These are phyloP conservation scores for Loris lydekkerianus DNA, from an alignment of 2,797 vertebrate species.

Conservation along the genomic window DNA sequence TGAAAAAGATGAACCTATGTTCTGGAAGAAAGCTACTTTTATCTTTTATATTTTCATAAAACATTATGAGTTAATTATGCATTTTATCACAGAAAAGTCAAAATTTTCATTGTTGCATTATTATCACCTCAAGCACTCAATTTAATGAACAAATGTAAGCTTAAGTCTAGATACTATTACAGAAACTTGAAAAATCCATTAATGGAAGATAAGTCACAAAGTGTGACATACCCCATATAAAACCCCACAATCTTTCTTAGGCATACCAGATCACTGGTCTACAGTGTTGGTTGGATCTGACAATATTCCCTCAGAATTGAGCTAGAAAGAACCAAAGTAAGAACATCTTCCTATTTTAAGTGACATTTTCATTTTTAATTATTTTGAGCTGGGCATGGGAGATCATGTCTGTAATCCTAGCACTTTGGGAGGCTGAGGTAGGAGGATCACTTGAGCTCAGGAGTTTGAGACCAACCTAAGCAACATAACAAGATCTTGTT, in stretches of 20 bases:
- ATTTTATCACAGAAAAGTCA: constrained; percentile 68
- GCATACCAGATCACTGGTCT: background rate
- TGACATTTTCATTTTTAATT: constrained; percentile 54
- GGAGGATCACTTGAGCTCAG: background rate
- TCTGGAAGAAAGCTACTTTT: constrained; percentile 55
- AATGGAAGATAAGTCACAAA: constrained; percentile 28
- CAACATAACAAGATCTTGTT: background rate
- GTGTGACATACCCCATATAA: background rate
- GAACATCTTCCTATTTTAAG: constrained; percentile 32
- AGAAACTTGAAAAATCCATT: constrained; percentile 61
- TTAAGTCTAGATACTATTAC: constrained; percentile 36
- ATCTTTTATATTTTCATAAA: constrained; percentile 70
- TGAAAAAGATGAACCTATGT: constrained; percentile 9
- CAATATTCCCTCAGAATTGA: constrained; percentile 29
- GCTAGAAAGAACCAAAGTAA: constrained; percentile 50
- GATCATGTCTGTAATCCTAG: background rate
- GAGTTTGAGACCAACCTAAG: background rate
- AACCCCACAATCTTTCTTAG: background rate
- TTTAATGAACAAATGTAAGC: constrained; percentile 62
- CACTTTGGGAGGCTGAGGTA: background rate
- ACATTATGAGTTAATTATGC: constrained; percentile 57
- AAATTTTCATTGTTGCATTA: constrained; percentile 54
- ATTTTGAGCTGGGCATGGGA: background rate
- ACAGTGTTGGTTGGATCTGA: background rate
- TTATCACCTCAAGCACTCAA: constrained; percentile 63